phyloP scores from a whole-genome alignment of 2,113 vertebrate genomes.

The Nothoprocta pentlandii region DNA sequence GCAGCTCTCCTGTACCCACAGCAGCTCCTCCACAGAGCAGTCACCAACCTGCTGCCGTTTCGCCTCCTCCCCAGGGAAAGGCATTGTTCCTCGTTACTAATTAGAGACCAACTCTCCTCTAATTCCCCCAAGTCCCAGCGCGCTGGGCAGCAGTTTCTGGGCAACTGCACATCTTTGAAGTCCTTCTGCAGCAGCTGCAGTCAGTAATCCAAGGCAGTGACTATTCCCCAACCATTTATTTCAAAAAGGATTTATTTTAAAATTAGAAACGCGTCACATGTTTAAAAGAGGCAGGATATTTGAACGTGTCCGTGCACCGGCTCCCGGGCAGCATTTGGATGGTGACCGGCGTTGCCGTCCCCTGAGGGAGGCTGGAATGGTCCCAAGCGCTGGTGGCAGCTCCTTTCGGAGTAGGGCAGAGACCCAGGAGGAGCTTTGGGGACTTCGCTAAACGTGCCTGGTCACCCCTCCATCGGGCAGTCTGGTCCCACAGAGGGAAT shows the following conservation, averaged over 20 bases:
- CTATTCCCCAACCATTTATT: not conserved
- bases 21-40: accelerated
- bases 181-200: not conserved
- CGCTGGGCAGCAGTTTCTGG: not conserved
- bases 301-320: not conserved
- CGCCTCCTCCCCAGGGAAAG: accelerated
- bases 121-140: not conserved
- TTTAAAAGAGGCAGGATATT: not conserved
- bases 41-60: not conserved
- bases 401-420: not conserved
- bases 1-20: not conserved
- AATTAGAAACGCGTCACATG: not conserved
- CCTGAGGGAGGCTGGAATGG: not conserved
- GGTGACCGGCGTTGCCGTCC: not conserved
- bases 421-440: accelerated
- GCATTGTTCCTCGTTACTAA: not conserved
- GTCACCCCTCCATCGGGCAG: not conserved
- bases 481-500: not conserved
- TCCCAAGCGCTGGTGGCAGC: not conserved
- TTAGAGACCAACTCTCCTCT: not conserved
- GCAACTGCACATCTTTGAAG: not conserved
- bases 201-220: not conserved
- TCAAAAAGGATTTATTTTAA: conserved; percentile 39
- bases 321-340: not conserved
- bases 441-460: not conserved